Base-by-base conservation (phyloP, 2,797 vertebrate genomes). In the Esox lucius region DNA sequence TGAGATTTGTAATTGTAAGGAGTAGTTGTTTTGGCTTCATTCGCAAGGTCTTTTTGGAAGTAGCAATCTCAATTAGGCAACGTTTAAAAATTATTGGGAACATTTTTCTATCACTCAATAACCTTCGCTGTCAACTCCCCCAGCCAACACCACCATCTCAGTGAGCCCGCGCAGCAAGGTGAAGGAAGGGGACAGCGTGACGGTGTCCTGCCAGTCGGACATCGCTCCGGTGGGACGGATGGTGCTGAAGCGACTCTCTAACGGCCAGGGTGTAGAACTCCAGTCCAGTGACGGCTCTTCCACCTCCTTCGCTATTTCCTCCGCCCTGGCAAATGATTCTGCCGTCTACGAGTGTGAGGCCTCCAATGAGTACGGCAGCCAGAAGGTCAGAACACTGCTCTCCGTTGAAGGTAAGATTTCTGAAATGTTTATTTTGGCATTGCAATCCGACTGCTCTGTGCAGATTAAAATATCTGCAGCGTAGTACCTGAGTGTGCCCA, bases 291-390 rank as follows among this genome's bases (percentile, higher is more conserved):
- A 74, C 22, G 80, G 85, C 19, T 83, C 84, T 56, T 81, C 91
- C 66, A 87, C 83, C 6, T 89, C 83, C 56, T 79, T 92, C 53
- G 88, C 84, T 3, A 74, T 94, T 67, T n/a, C 78, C 65, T 86
- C 83, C 0, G 76, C 91, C 80, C 88, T 75, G 75, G 66, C 77
- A 46, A 72, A 86, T 73, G 90, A 94, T 76, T 80, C 88, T 53
- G 94, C 93, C 1, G 73, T 84, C 77, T 95, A 94, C 26, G 75
- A 91, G 61, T 95, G 95, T 79, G 89, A 90, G 84, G 93, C 87
- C 68, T 76, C 53, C 77, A 95, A 94, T 68, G 5, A 0, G 0
- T 78, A 86, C 33, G 93, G 94, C 22, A 89, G 61, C 70, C 73
- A 93, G 28, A 80, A 39, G 70, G 80, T 78, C 74, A 78, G 84